Conservation (phyloP, 2,888 invertebrate species). For the Pseudanteris insignis region DNA sequence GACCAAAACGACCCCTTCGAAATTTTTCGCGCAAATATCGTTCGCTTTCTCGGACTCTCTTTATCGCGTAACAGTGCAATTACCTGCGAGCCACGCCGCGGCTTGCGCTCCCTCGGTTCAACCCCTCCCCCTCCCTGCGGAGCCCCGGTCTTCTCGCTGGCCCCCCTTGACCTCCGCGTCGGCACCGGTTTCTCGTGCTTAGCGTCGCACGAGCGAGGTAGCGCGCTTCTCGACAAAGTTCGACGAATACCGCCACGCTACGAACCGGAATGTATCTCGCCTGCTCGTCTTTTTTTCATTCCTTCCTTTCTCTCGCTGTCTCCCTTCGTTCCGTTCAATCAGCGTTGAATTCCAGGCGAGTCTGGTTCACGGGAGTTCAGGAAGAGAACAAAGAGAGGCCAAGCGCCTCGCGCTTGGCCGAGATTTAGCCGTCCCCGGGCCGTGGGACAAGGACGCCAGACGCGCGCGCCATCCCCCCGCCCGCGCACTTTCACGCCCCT, state of each 20-base stretch:
- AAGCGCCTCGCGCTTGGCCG: conserved; percentile 19
- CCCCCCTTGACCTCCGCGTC: neutral
- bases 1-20: conserved; percentile 14
- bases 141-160: no score
- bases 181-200: neutral
- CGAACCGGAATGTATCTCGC: conserved; percentile 46
- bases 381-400: conserved; percentile 45
- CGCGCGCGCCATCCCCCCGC: neutral
- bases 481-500: no score
- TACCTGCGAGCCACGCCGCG: conserved; percentile 1
- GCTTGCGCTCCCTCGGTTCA: neutral
- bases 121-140: neutral
- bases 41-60: conserved; percentile 16
- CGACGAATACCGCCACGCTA: conserved; percentile 43
- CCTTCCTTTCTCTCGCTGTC: conserved; percentile 9
- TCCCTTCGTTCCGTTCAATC: conserved; percentile 39
- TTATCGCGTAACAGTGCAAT: conserved; percentile 15
- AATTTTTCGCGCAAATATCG: conserved; percentile 13
- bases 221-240: conserved; percentile 43
- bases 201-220: conserved; percentile 31
- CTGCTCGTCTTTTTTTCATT: conserved; percentile 23
- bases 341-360: conserved; percentile 44
- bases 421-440: conserved; percentile 36
- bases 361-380: conserved; percentile 47
- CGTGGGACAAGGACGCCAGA: conserved; percentile 6